Conservation (phyloP, 2,113 vertebrate species). For the Eupsittula cactorum region DNA sequence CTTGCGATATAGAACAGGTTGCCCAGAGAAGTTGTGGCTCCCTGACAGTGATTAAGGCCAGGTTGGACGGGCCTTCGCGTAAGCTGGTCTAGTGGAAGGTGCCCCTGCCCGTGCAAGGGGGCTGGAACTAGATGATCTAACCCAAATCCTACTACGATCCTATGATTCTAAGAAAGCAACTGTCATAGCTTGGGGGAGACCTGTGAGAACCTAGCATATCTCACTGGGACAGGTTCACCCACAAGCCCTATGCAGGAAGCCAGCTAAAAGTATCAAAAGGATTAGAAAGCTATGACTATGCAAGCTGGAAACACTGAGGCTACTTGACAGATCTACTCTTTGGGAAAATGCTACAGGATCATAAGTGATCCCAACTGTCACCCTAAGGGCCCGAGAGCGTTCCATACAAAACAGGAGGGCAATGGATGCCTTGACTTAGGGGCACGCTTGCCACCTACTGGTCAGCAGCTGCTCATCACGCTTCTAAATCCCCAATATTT, state of each 20-base stretch:
- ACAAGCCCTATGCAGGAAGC: background rate
- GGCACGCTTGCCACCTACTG: background rate
- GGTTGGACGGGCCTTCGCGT: accelerated
- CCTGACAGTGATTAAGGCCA: background rate
- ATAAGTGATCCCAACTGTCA: background rate
- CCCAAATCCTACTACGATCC: background rate
- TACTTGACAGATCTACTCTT: background rate
- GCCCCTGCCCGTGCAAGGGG: background rate
- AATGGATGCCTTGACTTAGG: background rate
- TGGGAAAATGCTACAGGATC: background rate
- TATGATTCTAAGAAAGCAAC: background rate
- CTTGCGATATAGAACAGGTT: background rate
- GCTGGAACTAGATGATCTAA: background rate
- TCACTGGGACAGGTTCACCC: background rate
- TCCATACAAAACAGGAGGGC: background rate
- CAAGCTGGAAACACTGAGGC: background rate
- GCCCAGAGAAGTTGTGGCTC: background rate
- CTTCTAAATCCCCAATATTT: background rate
- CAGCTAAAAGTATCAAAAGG: background rate
- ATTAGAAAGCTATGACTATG: background rate
- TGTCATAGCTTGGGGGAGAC: background rate
- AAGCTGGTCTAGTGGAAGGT: background rate
- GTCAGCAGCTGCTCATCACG: background rate
- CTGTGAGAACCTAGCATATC: background rate
- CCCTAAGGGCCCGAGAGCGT: background rate